These are phyloP conservation scores for Kryphioiulus occultus DNA, from an alignment of 2,888 invertebrate species.

Conservation along the genomic window DNA sequence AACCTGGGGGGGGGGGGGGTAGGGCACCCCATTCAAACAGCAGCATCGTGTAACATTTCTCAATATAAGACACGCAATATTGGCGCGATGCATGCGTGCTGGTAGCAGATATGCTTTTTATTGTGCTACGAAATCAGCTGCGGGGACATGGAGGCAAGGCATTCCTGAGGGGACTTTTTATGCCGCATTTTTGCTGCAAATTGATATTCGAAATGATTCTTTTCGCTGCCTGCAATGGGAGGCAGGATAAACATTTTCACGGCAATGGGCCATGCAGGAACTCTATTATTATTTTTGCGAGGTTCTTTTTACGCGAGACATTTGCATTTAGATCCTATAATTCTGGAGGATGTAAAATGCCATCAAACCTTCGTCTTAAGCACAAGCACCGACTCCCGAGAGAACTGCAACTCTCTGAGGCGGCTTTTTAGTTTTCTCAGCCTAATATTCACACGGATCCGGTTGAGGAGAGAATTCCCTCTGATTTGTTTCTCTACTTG, in stretches of 20 bases:
- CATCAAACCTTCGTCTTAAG: background rate
- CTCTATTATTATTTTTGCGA: background rate
- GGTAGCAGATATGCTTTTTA: constrained; percentile 15
- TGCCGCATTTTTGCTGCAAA: background rate
- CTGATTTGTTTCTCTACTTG: no score
- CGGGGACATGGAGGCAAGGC: background rate
- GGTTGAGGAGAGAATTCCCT: no score
- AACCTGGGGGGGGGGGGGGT: background rate
- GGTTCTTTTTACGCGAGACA: background rate
- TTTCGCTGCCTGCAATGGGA: background rate
- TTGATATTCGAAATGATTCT: constrained; percentile 16
- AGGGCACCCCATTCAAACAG: background rate
- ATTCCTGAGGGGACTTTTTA: constrained; percentile 22
- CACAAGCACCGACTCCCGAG: background rate
- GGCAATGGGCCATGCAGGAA: background rate
- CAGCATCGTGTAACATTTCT: constrained; percentile 31
- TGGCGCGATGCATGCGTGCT: background rate
- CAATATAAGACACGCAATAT: background rate
- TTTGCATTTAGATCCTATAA: background rate
- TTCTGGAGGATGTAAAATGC: background rate
- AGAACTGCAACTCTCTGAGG: background rate
- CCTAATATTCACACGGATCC: background rate
- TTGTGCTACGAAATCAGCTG: background rate
- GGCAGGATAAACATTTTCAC: background rate
- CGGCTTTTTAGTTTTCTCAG: background rate